Evolutionary conservation across 1,140 invertebrate species (phyloP), one percentile per base, ranked within the genome.

Genomic region (Bilobella aurantiaca): DNA sequence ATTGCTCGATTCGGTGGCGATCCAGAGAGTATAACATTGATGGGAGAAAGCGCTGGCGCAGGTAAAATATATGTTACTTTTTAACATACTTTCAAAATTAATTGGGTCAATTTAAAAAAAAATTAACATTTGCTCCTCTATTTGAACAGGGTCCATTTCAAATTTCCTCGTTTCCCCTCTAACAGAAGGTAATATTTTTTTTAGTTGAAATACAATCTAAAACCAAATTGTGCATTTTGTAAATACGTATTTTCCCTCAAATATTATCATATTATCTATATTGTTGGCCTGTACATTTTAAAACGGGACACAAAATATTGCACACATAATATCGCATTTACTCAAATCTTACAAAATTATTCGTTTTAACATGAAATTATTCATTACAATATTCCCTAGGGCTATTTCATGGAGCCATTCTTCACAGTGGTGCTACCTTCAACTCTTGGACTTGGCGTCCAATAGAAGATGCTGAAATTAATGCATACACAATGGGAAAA

Each of bases 341-440:
- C 18, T 42, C 34, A 8, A 42, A 42, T 8, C 8, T 53, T 23
- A 53, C 14, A 53, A 14, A 8, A 8, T 18, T 23, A 18, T 42
- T 8, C 34, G 8, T 23, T 53, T 53, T 8, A 53, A 14, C 14
- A 53, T 53, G 5, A 16, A 16, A 5, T 14, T 53, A 53, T 12
- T 53, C 14, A 53, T 16, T 53, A 23, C 14, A 53, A 5, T 53
- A 28, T 69, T 47, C 49, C 61, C 27, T 46, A 78, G 77, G 76
- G 27, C 57, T 76, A 12, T 80, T 78, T 69, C 75, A 75, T 31
- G 59, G 73, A 49, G 76, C 73, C 1, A 75, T 78, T 23, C 61
- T 74, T 53, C 74, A 76, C 76, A 77, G 78, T 73, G 81, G 81
- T 14, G 79, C 79, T 14, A 79, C 81, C 31, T 65, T 81, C 3